These are phyloP conservation scores for Rhea pennata DNA, from an alignment of 2,113 vertebrate genomes.

Conservation along the genomic window DNA sequence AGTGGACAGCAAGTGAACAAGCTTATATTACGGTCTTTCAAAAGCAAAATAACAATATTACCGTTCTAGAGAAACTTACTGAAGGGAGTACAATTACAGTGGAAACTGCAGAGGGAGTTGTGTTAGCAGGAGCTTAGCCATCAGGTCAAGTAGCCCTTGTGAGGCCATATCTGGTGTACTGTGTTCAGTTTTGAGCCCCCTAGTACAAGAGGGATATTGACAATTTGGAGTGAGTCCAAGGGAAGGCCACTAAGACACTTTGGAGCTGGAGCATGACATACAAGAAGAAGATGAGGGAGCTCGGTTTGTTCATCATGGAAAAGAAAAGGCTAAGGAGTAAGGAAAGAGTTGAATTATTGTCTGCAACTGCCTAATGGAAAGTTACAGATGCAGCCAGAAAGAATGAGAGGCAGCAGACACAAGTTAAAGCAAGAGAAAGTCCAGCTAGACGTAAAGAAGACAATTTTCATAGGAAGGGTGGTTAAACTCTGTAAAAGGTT, in stretches of 20 bases:
- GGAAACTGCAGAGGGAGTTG: background rate
- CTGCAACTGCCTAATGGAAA: background rate
- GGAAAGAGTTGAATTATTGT: background rate
- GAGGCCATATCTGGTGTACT: background rate
- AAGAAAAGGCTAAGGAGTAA: background rate
- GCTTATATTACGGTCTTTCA: background rate
- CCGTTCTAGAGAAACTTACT: background rate
- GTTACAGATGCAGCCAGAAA: background rate
- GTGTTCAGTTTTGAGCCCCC: background rate
- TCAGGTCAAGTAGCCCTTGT: background rate
- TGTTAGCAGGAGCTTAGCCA: background rate
- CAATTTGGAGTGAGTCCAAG: background rate
- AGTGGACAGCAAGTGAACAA: background rate
- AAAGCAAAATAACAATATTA: background rate
- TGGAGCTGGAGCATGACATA: background rate
- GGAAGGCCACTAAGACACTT: background rate
- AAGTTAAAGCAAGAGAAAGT: fast-evolving
- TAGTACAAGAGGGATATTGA: background rate
- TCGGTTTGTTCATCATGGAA: background rate
- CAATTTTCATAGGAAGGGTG: background rate
- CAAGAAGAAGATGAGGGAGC: background rate
- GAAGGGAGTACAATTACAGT: background rate
- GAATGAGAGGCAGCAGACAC: background rate
- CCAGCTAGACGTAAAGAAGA: background rate
- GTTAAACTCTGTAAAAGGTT: background rate